These are phyloP conservation scores for Falco peregrinus DNA, from an alignment of 2,797 vertebrate species.

Conservation along the genomic window DNA sequence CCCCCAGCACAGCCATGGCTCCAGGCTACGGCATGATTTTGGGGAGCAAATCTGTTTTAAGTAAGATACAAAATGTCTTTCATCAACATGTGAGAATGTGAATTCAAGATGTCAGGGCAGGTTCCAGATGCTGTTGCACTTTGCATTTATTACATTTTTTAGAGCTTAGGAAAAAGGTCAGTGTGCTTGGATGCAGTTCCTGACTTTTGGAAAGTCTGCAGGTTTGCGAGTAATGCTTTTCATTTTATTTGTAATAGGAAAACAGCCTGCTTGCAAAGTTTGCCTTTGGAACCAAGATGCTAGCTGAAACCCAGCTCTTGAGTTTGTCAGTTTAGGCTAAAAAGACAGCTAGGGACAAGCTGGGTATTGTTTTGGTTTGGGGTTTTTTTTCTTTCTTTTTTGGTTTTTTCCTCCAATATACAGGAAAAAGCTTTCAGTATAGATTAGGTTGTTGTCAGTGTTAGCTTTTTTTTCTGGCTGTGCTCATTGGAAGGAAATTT, in stretches of 20 bases:
- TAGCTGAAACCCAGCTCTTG: neutral
- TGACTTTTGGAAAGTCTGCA: conserved; percentile 6
- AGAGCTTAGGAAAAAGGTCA: conserved; percentile 47
- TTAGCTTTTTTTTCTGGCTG: neutral
- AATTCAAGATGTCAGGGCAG: conserved; percentile 28
- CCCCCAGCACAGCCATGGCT: neutral
- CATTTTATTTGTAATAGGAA: neutral
- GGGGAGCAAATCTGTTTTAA: neutral
- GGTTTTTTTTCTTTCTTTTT: neutral
- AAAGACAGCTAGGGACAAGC: neutral
- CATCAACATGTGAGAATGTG: conserved; percentile 45
- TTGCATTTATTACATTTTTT: conserved; percentile 36
- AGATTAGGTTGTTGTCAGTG: neutral
- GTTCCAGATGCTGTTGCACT: conserved; percentile 35
- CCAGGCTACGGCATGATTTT: neutral
- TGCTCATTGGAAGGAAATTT: conserved; percentile 53
- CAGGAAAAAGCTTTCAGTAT: neutral
- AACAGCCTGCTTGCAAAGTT: neutral
- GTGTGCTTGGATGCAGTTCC: conserved; percentile 18
- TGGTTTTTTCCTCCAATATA: neutral
- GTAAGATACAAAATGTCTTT: neutral
- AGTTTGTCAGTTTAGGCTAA: neutral
- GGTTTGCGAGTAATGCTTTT: neutral
- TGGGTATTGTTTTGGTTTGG: neutral
- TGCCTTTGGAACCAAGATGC: neutral